Evolutionary conservation across 2,888 invertebrate species (phyloP).

Genomic region (Drosophila meridiana): DNA sequence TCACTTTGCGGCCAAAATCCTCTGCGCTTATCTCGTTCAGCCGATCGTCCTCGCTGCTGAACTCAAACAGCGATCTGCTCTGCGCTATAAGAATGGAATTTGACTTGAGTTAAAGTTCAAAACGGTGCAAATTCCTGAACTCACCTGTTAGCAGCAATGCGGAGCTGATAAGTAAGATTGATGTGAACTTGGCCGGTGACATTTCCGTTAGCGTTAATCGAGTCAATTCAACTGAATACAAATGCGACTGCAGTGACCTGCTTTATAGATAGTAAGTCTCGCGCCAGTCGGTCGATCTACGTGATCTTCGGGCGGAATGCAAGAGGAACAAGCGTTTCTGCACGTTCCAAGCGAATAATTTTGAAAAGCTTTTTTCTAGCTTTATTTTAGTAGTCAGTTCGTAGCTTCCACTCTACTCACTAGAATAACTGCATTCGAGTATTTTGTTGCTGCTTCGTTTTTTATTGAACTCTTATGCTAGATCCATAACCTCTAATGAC

Average conservation of each 20-base stretch:
- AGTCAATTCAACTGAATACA: conserved; percentile 39
- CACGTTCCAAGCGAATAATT: conserved; percentile 59
- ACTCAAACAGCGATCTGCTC: conserved; percentile 28
- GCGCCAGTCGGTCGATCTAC: conserved; percentile 37
- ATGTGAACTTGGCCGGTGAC: conserved; percentile 41
- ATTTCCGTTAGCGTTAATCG: conserved; percentile 51
- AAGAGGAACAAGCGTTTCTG: conserved; percentile 51
- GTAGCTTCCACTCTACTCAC: background rate
- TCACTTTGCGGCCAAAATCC: conserved; percentile 44
- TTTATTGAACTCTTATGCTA: conserved; percentile 8
- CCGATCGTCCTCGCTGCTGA: conserved; percentile 60
- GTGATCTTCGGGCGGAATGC: conserved; percentile 64
- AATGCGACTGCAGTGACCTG: conserved; percentile 14
- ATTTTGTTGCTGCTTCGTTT: conserved; percentile 3
- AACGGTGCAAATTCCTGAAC: background rate
- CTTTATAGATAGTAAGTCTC: conserved; percentile 52
- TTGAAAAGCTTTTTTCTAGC: conserved; percentile 2
- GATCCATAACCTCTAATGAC: background rate
- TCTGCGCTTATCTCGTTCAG: conserved; percentile 51
- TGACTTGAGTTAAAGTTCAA: background rate
- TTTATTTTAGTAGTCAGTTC: background rate
- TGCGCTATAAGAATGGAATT: conserved; percentile 22
- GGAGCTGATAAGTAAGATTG: conserved; percentile 43
- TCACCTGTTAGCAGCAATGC: conserved; percentile 44
- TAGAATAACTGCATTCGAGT: conserved; percentile 3